Conservation (phyloP, 2,888 invertebrate species). For the Lasioglossum lativentre region DNA sequence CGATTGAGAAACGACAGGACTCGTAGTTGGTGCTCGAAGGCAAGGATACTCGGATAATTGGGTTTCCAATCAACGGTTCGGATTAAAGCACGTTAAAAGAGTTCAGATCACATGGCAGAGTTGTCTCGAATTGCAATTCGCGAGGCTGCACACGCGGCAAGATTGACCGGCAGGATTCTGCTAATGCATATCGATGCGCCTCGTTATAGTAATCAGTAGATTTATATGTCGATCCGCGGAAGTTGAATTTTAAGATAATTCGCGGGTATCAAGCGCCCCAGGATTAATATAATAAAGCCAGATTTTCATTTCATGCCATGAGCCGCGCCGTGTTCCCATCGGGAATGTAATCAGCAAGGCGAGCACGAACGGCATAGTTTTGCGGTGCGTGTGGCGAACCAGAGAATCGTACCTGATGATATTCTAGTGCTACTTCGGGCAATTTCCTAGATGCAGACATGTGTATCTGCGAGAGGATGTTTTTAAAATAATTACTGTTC, state of each 20-base stretch:
- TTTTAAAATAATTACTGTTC: not conserved
- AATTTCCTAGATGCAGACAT: not conserved
- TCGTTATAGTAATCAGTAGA: not conserved
- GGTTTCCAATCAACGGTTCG: not conserved
- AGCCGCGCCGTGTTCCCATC: too few species aligned
- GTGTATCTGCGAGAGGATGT: not conserved
- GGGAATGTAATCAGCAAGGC: too few species aligned
- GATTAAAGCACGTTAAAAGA: not conserved
- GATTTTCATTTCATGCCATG: not conserved
- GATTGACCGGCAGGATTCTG: not conserved
- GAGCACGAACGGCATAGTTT: too few species aligned
- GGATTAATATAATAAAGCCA: not conserved
- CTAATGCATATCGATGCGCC: conserved; percentile 1
- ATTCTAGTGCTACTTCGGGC: not conserved
- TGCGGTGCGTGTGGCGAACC: too few species aligned
- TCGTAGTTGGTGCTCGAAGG: not conserved
- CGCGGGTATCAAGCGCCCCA: not conserved
- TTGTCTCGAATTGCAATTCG: not conserved
- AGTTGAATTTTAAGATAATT: not conserved
- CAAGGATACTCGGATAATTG: not conserved
- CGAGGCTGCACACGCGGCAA: too few species aligned
- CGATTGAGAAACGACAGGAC: not conserved
- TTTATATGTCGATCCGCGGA: not conserved
- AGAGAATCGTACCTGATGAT: not conserved
- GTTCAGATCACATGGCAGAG: not conserved